Evolutionary conservation across 2,888 invertebrate genomes (phyloP), one percentile per base, ranked within the genome.

Genomic region (Rapana venosa): DNA sequence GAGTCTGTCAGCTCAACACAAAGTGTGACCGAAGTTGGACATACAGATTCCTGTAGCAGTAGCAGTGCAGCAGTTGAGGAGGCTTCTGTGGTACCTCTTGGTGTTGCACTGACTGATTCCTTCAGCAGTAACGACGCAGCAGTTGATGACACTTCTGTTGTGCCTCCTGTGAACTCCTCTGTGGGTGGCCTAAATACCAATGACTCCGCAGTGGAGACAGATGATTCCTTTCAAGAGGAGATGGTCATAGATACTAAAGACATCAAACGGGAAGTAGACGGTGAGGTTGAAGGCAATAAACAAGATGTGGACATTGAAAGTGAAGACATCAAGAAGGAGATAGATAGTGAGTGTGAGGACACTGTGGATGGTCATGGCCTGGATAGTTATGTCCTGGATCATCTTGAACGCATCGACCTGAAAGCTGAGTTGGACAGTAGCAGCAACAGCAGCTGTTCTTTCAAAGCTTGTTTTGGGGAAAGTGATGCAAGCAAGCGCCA

Each of bases 401-500:
- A 26, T 30, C 86, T 86, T 32, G n/a, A 66, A 1, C 22, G 66
- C 32, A 56, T n/a, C 17, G 30, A 58, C 17, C 20, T 83, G 36
- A 88, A 89, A 56, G 8, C 85, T 35, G 89, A 89, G 47, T 26
- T 74, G 1, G 89, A 85, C 85, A 61, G 32, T 61, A 70, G 85
- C 85, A 85, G 89, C 85, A 88, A 66, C 84, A 87, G 87, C 87
- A 79, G 79, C 35, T 58, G 88, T 32, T 81, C 61, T 32, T 17
- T 83, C 56, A 74, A 22, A 30, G 56, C n/a, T 61, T 26, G 56
- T 56, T 36, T 36, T 74, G 70, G 91, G 79, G 96, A 96, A 92
- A 96, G 95, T 91, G 95, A 96, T 91, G 95, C 95, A 70, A 94
- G 94, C n/a, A 95, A 95, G 95, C 92, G 96, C 86, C 94, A 95